These are phyloP conservation scores for Molorchus minor DNA, from an alignment of 2,888 invertebrate species.

Conservation along the genomic window DNA sequence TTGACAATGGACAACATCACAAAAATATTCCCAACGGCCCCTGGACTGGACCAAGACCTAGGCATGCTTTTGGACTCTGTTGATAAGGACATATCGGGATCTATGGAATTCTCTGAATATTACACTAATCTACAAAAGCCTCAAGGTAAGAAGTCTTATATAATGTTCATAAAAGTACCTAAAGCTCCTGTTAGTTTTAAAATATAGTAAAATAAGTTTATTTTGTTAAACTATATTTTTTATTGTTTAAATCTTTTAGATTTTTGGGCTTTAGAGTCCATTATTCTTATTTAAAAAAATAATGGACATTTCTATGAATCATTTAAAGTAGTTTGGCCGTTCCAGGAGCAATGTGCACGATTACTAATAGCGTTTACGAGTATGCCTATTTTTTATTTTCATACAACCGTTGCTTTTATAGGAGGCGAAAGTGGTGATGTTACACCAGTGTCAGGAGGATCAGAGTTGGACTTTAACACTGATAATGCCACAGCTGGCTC, in stretches of 20 bases:
- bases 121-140: conserved; percentile 53
- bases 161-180: too few relatives aligned
- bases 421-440: conserved; percentile 67
- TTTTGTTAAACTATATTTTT: too few relatives aligned
- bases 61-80: conserved; percentile 63
- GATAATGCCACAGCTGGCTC: conserved; percentile 76
- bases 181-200: too few relatives aligned
- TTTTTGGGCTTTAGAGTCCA: too few relatives aligned
- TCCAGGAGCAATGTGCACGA: too few relatives aligned
- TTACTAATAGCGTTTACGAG: too few relatives aligned
- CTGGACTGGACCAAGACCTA: conserved; percentile 67
- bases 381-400: conserved; percentile 6
- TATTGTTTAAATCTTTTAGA: too few relatives aligned
- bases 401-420: conserved; percentile 1
- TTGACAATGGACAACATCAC: conserved; percentile 59
- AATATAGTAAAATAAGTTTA: too few relatives aligned
- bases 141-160: conserved; percentile 47
- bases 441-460: conserved; percentile 74
- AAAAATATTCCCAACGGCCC: conserved; percentile 67
- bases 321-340: too few relatives aligned
- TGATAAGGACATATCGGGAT: conserved; percentile 54
- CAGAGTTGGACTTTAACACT: conserved; percentile 73
- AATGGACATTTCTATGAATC: too few relatives aligned
- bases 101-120: conserved; percentile 60
- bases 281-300: too few relatives aligned